Conservation (phyloP, 2,797 vertebrate species). For the Trichosurus vulpecula region DNA sequence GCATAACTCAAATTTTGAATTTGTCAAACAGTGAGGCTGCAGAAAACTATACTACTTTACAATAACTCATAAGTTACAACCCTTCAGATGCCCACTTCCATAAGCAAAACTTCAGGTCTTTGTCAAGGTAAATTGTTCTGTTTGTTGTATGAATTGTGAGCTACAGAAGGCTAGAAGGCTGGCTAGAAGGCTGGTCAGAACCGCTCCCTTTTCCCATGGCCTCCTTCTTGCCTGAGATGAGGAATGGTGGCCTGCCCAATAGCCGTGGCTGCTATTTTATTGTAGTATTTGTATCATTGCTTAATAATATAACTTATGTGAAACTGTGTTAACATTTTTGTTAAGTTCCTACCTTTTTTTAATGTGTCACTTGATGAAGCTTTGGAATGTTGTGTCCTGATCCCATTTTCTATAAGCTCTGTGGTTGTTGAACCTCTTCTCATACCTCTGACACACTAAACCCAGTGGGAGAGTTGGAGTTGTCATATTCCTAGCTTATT, state of each 20-base stretch:
- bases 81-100: not conserved
- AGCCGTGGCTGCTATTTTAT: too few relatives aligned
- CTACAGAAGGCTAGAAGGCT: not conserved
- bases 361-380: not conserved
- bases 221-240: not conserved
- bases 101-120: not conserved
- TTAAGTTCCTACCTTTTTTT: not conserved
- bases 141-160: not conserved
- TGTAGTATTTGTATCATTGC: too few relatives aligned
- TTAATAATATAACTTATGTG: too few relatives aligned
- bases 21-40: not conserved
- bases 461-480: not conserved
- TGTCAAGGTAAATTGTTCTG: not conserved
- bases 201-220: not conserved
- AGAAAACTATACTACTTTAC: not conserved
- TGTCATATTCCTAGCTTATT: not conserved
- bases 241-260: not conserved
- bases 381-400: not conserved
- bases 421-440: not conserved
- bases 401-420: not conserved
- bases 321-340: too few relatives aligned
- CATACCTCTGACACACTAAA: not conserved
- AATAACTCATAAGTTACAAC: not conserved
- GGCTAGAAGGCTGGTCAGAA: not conserved
- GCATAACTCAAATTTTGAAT: not conserved